A percentile compares a stretch with the other conserved stretches of the same genome.
Conservation (phyloP, 1,140 invertebrate genomes). For the Drosophila gunungcola region DNA sequence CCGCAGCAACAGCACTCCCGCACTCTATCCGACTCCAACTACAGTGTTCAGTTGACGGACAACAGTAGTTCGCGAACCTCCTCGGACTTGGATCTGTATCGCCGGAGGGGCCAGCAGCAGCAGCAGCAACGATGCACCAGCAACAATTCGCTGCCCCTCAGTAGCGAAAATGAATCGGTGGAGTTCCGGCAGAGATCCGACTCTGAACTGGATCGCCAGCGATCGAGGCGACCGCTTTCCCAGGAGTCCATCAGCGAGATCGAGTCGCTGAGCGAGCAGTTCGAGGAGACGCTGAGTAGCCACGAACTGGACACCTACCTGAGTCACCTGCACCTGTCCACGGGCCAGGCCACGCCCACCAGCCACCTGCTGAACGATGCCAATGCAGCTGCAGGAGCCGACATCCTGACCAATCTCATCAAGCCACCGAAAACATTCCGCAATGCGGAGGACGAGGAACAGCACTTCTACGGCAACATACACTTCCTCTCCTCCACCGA, state of each 20-base stretch:
- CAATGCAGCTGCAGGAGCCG: slow-evolving; percentile 41
- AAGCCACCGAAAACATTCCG: slow-evolving; percentile 82
- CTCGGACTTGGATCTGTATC: slow-evolving; percentile 80
- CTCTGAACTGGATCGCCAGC: slow-evolving; percentile 87
- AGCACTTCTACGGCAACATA: slow-evolving; percentile 83
- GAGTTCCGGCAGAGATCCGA: slow-evolving; percentile 86
- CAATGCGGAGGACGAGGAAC: slow-evolving; percentile 70
- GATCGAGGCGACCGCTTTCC: slow-evolving; percentile 90
- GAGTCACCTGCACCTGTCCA: slow-evolving; percentile 86
- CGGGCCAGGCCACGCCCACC: slow-evolving; percentile 43
- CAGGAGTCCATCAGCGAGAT: slow-evolving; percentile 88
- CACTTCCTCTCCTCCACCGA: slow-evolving; percentile 83
- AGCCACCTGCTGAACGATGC: slow-evolving; percentile 56
- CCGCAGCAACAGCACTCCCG: slow-evolving; percentile 75
- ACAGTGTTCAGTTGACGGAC: slow-evolving; percentile 80
- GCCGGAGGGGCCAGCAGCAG: slow-evolving; percentile 63
- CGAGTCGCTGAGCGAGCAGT: slow-evolving; percentile 87
- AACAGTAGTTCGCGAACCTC: slow-evolving; percentile 80
- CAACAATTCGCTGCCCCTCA: slow-evolving; percentile 67
- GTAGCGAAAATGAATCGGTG: slow-evolving; percentile 82
- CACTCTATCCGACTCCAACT: slow-evolving; percentile 81
- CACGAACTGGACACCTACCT: slow-evolving; percentile 89
- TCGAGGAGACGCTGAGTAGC: slow-evolving; percentile 86
- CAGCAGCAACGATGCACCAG: slow-evolving; percentile 60
- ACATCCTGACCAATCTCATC: slow-evolving; percentile 71